These are phyloP conservation scores for Benitochromis conjunctus DNA, from an alignment of 2,113 vertebrate species.

Conservation along the genomic window DNA sequence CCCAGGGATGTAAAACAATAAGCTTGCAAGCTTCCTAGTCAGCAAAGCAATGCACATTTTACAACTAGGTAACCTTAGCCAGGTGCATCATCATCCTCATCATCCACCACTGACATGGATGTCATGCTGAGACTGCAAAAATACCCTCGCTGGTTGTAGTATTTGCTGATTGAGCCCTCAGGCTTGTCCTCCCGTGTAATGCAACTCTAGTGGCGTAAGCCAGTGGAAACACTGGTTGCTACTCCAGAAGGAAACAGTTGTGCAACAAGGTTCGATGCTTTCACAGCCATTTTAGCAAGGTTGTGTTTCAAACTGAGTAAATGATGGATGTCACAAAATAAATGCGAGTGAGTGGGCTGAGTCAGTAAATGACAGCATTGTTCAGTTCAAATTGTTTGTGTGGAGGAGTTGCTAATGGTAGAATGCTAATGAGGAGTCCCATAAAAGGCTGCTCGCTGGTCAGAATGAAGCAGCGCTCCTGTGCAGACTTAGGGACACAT, in stretches of 20 bases:
- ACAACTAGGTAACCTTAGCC: not conserved
- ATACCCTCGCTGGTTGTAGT: slow-evolving; percentile 15
- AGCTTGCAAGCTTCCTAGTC: not conserved
- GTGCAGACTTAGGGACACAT: not conserved
- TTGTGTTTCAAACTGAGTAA: slow-evolving; percentile 23
- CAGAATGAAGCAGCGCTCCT: not conserved
- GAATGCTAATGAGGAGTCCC: slow-evolving; percentile 32
- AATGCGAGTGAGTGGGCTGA: slow-evolving; percentile 40
- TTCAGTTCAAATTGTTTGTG: slow-evolving; percentile 34
- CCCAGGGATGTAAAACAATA: not conserved
- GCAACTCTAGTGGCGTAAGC: not conserved
- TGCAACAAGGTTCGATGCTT: slow-evolving; percentile 4
- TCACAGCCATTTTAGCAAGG: not conserved
- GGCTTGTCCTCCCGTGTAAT: not conserved
- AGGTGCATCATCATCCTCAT: slow-evolving; percentile 11
- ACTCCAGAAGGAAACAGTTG: slow-evolving; percentile 5
- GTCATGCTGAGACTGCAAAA: slow-evolving; percentile 12
- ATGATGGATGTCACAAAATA: slow-evolving; percentile 44
- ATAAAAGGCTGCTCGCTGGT: not conserved
- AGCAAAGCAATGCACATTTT: not conserved
- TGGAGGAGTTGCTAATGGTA: slow-evolving; percentile 29
- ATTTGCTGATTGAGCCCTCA: slow-evolving; percentile 30
- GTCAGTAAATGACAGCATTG: slow-evolving; percentile 55
- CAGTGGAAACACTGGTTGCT: slow-evolving; percentile 32
- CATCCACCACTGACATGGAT: not conserved